phyloP scores from a whole-genome alignment of 35 echinoderm and acorn worm species.

The Holothuria glaberrima region DNA sequence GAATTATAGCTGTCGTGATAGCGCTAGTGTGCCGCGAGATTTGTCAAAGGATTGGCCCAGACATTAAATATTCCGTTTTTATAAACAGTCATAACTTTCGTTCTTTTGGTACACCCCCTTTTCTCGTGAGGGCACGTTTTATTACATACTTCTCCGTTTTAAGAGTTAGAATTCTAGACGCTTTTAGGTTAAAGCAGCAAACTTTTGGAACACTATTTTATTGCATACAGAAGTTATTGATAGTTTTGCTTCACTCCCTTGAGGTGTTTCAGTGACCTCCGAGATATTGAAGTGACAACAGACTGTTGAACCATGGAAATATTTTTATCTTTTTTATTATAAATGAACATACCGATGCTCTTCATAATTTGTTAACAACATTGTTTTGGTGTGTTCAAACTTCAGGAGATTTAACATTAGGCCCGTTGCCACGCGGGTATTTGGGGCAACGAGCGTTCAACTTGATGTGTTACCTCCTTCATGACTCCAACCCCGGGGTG shows the following conservation, averaged over 20 bases:
- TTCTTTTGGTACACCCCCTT: slow-evolving; percentile 41
- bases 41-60: slow-evolving; percentile 13
- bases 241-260: slow-evolving; percentile 2
- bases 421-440: no score
- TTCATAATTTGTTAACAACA: no score
- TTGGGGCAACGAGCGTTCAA: no score
- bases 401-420: no score
- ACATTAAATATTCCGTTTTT: slow-evolving; percentile 59
- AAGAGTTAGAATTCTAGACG: slow-evolving; percentile 10
- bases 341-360: no score
- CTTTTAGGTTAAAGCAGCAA: slow-evolving; percentile 51
- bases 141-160: slow-evolving; percentile 37
- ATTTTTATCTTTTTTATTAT: neutral
- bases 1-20: slow-evolving; percentile 60
- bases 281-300: neutral
- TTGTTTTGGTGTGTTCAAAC: no score
- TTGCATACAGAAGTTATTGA: slow-evolving; percentile 2
- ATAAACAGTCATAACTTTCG: slow-evolving; percentile 50
- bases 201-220: slow-evolving; percentile 28
- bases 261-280: no score
- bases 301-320: neutral
- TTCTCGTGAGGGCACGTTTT: slow-evolving; percentile 52
- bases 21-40: slow-evolving; percentile 19
- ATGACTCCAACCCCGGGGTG: no score
- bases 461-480: no score